A percentile compares a stretch with the other conserved stretches of the same genome.
Conservation (phyloP, 2,113 vertebrate genomes). For the Abramis brama region DNA sequence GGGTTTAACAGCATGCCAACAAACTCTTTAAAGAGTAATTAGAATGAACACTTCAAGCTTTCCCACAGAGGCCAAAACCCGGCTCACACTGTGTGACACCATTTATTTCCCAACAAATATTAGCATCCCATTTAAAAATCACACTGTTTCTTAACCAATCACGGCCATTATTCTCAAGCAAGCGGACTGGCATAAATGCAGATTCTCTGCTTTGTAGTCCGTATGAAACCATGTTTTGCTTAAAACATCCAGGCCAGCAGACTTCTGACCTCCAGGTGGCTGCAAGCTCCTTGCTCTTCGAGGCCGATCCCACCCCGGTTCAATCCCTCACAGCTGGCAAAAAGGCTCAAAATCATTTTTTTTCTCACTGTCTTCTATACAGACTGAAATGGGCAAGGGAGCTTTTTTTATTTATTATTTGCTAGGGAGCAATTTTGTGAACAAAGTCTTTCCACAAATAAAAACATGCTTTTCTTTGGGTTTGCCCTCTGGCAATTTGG, state of each 20-base stretch:
- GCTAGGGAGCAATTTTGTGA: constrained; percentile 23
- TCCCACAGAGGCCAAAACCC: constrained; percentile 30
- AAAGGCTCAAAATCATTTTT: constrained; percentile 2
- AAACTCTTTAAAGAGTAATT: constrained; percentile 16
- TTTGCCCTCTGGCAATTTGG: constrained; percentile 10
- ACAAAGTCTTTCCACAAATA: background rate
- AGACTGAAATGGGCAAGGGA: background rate
- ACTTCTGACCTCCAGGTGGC: background rate
- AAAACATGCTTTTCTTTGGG: constrained; percentile 5
- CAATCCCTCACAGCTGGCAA: background rate
- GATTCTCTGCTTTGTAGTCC: background rate
- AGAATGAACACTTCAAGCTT: constrained; percentile 4
- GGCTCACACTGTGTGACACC: background rate
- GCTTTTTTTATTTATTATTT: background rate
- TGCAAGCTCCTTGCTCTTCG: background rate
- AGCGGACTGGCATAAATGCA: background rate
- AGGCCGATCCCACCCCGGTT: background rate
- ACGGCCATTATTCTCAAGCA: background rate
- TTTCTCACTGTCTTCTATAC: background rate
- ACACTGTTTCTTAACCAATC: background rate
- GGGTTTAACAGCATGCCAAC: constrained; percentile 22
- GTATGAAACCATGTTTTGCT: background rate
- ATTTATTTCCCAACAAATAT: background rate
- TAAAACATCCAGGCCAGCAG: background rate
- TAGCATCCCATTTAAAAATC: background rate